Conservation (phyloP, 2,113 vertebrate species). For the Oreotrochilus melanogaster region DNA sequence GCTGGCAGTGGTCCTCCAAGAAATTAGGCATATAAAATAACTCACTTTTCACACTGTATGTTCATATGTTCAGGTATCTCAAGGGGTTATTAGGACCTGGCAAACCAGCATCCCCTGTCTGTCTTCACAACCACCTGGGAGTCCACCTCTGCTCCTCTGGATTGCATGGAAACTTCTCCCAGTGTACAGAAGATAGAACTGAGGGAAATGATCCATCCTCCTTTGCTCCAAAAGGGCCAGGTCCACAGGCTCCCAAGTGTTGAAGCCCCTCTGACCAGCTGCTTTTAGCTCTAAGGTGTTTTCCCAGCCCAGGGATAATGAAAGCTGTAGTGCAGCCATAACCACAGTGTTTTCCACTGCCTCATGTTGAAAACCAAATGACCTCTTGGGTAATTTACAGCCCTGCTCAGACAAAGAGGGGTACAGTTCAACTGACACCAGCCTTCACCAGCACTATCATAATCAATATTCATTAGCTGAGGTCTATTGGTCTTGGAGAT, state of each 20-base stretch:
- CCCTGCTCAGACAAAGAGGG: neutral
- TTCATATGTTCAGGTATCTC: rapidly evolving
- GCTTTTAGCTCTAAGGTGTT: neutral
- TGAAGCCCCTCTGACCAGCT: neutral
- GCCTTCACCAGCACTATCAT: neutral
- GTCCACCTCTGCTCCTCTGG: neutral
- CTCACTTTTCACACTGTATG: rapidly evolving
- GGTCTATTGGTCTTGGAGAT: neutral
- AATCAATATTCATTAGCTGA: constrained; percentile 53
- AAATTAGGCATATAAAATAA: neutral
- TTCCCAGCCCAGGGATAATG: neutral
- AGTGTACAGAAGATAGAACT: rapidly evolving
- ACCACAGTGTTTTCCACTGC: neutral
- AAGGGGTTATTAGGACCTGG: neutral
- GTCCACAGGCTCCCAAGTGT: neutral
- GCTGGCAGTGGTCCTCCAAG: neutral
- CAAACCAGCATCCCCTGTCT: neutral
- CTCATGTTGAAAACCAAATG: neutral
- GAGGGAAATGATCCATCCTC: neutral
- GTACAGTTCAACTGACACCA: neutral
- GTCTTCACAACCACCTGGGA: neutral
- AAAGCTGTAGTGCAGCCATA: neutral
- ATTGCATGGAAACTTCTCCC: neutral
- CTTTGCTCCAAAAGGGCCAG: neutral
- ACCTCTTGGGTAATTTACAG: neutral